Percentiles rank a stretch among this genome's conserved stretches.
These are phyloP conservation scores for Leucophenga maculata DNA, from an alignment of 2,888 invertebrate species.

Conservation along the genomic window DNA sequence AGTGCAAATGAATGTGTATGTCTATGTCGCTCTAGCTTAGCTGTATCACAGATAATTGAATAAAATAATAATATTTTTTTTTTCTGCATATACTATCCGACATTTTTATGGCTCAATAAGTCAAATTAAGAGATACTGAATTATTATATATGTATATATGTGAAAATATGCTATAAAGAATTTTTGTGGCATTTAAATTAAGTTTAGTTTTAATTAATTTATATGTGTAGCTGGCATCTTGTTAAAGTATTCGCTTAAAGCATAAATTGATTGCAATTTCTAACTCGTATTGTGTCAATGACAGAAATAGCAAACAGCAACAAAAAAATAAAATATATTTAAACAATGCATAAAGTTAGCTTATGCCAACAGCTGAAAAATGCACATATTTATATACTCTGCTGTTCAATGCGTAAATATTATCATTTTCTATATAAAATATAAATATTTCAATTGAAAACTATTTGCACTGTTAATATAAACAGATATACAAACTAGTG, in stretches of 20 bases:
- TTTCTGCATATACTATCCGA: neutral
- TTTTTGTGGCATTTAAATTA: neutral
- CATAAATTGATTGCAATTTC: neutral
- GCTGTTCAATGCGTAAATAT: slow-evolving; percentile 13
- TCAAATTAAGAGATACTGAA: neutral
- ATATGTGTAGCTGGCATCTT: too few relatives aligned
- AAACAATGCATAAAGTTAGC: too few relatives aligned
- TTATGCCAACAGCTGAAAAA: neutral
- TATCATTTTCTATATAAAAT: slow-evolving; percentile 20
- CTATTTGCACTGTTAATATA: neutral
- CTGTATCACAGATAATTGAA: slow-evolving; percentile 27
- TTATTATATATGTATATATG: neutral
- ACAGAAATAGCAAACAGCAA: too few relatives aligned
- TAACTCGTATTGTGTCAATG: too few relatives aligned
- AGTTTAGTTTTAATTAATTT: too few relatives aligned
- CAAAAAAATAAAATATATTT: too few relatives aligned
- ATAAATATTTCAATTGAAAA: slow-evolving; percentile 24
- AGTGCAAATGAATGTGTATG: too few relatives aligned
- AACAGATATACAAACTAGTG: neutral
- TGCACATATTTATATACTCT: neutral
- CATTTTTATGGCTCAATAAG: slow-evolving; percentile 12
- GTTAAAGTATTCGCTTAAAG: neutral
- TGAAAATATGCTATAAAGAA: neutral
- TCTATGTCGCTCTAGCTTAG: too few relatives aligned
- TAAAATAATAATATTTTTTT: slow-evolving; percentile 31